phyloP scores from a whole-genome alignment of 2,113 vertebrate species.

The Rhinoptilus africanus region DNA sequence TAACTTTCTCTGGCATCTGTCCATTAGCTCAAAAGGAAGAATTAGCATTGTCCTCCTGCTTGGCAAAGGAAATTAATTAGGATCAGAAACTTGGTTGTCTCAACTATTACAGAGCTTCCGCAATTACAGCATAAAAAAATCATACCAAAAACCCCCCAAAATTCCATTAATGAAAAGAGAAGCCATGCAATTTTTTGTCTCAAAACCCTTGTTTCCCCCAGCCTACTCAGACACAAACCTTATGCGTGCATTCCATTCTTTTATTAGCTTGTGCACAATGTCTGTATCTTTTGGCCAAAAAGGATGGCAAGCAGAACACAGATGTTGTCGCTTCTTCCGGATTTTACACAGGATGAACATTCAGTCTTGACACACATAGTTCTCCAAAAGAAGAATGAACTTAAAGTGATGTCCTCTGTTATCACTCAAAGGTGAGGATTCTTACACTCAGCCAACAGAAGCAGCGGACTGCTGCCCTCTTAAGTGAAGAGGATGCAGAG shows the following conservation, averaged over 20 bases:
- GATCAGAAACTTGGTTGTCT: not conserved
- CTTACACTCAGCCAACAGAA: not conserved
- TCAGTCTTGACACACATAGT: not conserved
- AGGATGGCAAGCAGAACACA: not conserved
- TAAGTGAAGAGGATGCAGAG: not conserved
- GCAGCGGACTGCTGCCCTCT: not conserved
- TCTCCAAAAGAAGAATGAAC: not conserved
- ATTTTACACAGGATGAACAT: not conserved
- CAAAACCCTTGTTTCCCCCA: not conserved
- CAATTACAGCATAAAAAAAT: not conserved
- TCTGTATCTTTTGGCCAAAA: not conserved
- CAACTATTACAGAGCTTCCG: not conserved
- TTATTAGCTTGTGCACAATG: not conserved
- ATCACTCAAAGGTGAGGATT: not conserved
- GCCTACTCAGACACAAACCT: not conserved
- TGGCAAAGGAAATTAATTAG: conserved; percentile 14
- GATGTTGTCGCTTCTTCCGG: not conserved
- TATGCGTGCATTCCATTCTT: not conserved
- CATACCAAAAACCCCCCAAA: not conserved
- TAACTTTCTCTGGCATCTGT: not conserved
- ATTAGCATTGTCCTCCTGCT: not conserved
- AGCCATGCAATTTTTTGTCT: not conserved
- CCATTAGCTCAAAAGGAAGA: not conserved
- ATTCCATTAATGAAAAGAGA: not conserved
- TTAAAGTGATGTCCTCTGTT: not conserved